These are phyloP conservation scores for Eunapius fragilis DNA, from an alignment of 37 sponge, comb jelly and placozoan species.

Conservation along the genomic window DNA sequence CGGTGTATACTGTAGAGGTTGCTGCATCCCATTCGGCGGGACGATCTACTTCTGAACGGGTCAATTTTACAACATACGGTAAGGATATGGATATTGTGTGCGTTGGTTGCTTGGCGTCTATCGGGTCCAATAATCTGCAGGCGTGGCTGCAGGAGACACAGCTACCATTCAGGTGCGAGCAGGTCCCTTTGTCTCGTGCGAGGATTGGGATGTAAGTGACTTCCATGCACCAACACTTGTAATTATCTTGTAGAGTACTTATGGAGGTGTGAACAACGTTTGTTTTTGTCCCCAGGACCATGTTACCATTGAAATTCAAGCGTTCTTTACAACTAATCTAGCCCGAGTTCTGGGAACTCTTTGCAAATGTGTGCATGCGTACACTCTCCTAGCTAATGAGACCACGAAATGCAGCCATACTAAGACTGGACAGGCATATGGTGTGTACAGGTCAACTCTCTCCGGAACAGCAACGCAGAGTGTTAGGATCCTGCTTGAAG, in stretches of 20 bases:
- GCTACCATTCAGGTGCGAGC: conserved; percentile 11
- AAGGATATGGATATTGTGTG: background rate
- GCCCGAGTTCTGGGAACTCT: background rate
- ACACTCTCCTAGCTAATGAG: background rate
- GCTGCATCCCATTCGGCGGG: background rate
- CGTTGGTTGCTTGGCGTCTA: too few species aligned
- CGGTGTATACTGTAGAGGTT: background rate
- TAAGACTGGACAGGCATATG: background rate
- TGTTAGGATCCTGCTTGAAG: background rate
- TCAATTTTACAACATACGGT: background rate
- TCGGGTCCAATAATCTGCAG: background rate
- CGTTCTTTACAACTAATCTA: background rate
- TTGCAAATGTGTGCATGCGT: background rate
- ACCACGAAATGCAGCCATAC: background rate
- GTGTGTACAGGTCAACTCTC: background rate
- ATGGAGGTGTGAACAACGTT: too few species aligned
- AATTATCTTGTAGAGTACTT: too few species aligned
- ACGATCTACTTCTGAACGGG: background rate
- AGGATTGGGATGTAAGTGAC: conserved; percentile 32
- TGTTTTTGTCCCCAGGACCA: background rate
- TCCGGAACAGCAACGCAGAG: background rate
- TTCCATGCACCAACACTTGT: too few species aligned
- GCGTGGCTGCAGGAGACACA: background rate
- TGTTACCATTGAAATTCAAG: background rate
- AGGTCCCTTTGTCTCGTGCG: conserved; percentile 4